Conservation (phyloP, 2,797 vertebrate species). For the Pangasius macronema region DNA sequence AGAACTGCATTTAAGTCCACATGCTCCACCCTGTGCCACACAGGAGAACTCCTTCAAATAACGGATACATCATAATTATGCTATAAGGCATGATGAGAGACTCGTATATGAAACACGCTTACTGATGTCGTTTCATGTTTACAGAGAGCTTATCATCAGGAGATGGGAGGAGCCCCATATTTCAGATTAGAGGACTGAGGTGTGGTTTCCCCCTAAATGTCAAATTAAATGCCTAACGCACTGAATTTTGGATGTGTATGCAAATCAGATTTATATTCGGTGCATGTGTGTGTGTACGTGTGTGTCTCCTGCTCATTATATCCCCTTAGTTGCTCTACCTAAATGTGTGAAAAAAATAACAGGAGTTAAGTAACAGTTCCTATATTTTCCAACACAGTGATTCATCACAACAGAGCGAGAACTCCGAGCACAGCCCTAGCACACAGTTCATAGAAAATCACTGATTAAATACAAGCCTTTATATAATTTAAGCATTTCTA, state of each 20-base stretch:
- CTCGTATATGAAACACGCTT: slow-evolving; percentile 27
- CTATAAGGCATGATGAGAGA: slow-evolving; percentile 38
- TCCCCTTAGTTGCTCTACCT: not conserved
- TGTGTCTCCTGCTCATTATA: slow-evolving; percentile 16
- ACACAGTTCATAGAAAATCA: not conserved
- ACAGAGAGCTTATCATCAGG: slow-evolving; percentile 24
- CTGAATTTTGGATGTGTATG: not conserved
- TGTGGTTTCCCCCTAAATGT: not conserved
- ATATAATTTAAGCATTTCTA: not conserved
- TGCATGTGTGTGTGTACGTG: not conserved
- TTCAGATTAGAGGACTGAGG: slow-evolving; percentile 12
- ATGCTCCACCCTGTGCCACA: slow-evolving; percentile 22
- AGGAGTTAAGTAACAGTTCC: not conserved
- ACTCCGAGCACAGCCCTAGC: not conserved
- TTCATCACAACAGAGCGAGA: not conserved
- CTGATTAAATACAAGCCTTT: not conserved
- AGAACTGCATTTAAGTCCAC: slow-evolving; percentile 2
- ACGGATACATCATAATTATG: slow-evolving; percentile 38
- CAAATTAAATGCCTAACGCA: slow-evolving; percentile 25
- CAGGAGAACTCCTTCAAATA: slow-evolving; percentile 22
- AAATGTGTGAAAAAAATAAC: slow-evolving; percentile 28
- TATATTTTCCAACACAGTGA: slow-evolving; percentile 26
- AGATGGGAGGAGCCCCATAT: slow-evolving; percentile 2
- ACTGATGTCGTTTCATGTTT: slow-evolving; percentile 12
- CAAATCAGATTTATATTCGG: not conserved